A percentile compares a stretch with the other conserved stretches of the same genome.
Conservation (phyloP, 2,797 vertebrate genomes). For the Mormyrus proboscirostris region DNA sequence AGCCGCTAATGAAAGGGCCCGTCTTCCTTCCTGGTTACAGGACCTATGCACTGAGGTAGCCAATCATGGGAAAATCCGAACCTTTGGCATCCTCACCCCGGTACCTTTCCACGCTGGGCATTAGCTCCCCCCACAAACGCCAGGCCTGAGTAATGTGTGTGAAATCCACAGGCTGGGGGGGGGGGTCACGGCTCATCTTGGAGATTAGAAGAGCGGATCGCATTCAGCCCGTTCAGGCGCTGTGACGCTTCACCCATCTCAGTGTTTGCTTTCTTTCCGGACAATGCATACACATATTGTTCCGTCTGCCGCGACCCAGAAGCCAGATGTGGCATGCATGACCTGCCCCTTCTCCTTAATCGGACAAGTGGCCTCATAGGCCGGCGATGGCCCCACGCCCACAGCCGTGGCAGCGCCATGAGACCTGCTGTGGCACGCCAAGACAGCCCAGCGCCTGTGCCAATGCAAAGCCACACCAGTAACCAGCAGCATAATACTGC, state of each 20-base stretch:
- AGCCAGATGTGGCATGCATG: conserved; percentile 62
- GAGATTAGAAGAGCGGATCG: conserved; percentile 59
- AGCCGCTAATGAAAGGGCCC: conserved; percentile 62
- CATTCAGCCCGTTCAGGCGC: conserved; percentile 57
- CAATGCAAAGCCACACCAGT: conserved; percentile 33
- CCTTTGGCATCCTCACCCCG: conserved; percentile 63
- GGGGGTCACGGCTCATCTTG: conserved; percentile 45
- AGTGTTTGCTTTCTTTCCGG: conserved; percentile 52
- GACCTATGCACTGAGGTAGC: conserved; percentile 39
- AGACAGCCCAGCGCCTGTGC: conserved; percentile 27
- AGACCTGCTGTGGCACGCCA: conserved; percentile 26
- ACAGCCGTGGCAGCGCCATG: conserved; percentile 24
- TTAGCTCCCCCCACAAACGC: conserved; percentile 57
- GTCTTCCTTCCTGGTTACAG: conserved; percentile 73
- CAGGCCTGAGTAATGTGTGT: conserved; percentile 58
- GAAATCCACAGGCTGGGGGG: conserved; percentile 48
- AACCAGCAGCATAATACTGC: conserved; percentile 41
- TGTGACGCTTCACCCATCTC: conserved; percentile 50
- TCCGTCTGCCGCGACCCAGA: conserved; percentile 45
- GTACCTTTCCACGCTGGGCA: conserved; percentile 51
- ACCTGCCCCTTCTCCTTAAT: conserved; percentile 61
- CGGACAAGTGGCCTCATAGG: conserved; percentile 58
- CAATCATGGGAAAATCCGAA: conserved; percentile 70
- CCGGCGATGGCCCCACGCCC: conserved; percentile 58
- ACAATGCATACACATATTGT: conserved; percentile 55